Evolutionary conservation across 2,888 invertebrate species (phyloP), one percentile per base, ranked within the genome.

Genomic region (Gortyna flavago): DNA sequence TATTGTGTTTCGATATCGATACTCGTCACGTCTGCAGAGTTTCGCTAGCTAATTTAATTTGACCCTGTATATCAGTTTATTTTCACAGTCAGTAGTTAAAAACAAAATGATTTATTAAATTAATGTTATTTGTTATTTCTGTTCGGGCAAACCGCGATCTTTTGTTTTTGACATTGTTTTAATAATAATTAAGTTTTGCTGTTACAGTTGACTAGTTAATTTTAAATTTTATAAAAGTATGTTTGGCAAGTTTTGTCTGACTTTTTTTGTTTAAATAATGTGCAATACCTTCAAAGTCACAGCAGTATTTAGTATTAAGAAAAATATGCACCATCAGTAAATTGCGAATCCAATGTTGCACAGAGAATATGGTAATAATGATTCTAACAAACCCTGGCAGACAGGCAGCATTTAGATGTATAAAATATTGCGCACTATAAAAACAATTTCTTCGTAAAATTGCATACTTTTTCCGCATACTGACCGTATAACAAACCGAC

Each of bases 51-150:
- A n/a, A 25, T 54, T n/a, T 4, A n/a, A n/a, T n/a, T 25, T 54
- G 54, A 54, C 25, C 54, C 4, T 54, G 25, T 54, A 44, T 73
- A 70, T 76, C 57, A 67, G 69, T 80, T 83, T 67, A 73, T 82
- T 86, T 84, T 81, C 72, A 87, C 87, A 87, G 82, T 76, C 88
- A 79, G 78, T 18, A 18, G 51, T 62, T 21, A 59, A 62, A 66
- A 74, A 59, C 29, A 51, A 57, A 25, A 48, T n/a, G 38, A 66
- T 72, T n/a, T n/a, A 25, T 16, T 38, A 48, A 6, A 25, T 51
- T n/a, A 59, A 38, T 1, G 29, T 59, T 44, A 72, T 73, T 59
- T 29, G 9, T 51, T 69, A 41, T 25, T 75, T 44, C 7, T 65
- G 29, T 69, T 61, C 61, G 48, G 32, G 7, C 18, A 44, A 61